A percentile compares a stretch with the other conserved stretches of the same genome.
Evolutionary conservation across 1,140 invertebrate genomes (phyloP).

Genomic region (Dryas iulia): DNA sequence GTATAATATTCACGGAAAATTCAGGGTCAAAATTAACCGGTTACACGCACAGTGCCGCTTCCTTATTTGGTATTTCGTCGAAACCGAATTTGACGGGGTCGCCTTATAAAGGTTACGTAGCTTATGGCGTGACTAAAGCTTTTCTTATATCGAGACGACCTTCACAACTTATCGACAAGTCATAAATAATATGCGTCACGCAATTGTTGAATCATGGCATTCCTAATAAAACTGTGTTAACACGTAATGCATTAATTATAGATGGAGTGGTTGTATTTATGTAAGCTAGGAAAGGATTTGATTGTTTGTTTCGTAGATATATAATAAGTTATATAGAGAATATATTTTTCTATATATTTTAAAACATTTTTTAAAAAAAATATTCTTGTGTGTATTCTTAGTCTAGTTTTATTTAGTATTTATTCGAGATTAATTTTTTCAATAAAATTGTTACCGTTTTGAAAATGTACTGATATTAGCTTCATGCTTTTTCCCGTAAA

Average conservation of each 20-base stretch:
- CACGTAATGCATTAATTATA: not conserved
- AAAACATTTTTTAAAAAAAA: too few species aligned
- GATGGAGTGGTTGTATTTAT: not conserved
- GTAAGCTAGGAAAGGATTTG: not conserved
- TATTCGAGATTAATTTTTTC: too few species aligned
- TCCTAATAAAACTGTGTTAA: not conserved
- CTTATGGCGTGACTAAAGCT: not conserved
- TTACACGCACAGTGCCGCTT: not conserved
- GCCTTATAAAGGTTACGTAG: not conserved
- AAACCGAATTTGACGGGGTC: not conserved
- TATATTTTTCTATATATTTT: too few species aligned
- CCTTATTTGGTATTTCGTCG: not conserved
- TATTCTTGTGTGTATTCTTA: too few species aligned
- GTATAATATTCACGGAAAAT: too few species aligned
- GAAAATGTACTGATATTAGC: too few species aligned
- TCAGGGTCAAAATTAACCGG: too few species aligned
- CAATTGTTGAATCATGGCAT: not conserved
- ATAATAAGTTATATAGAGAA: too few species aligned
- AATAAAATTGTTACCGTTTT: too few species aligned
- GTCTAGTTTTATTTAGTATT: too few species aligned
- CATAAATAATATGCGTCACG: slow-evolving; percentile 21
- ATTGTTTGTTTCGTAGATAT: too few species aligned
- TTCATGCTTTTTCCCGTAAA: too few species aligned
- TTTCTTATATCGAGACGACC: not conserved
- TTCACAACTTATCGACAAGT: slow-evolving; percentile 9